Percentiles rank a stretch among this genome's conserved stretches.
phyloP scores from a whole-genome alignment of 2,797 vertebrate species.

The Scyliorhinus canicula region DNA sequence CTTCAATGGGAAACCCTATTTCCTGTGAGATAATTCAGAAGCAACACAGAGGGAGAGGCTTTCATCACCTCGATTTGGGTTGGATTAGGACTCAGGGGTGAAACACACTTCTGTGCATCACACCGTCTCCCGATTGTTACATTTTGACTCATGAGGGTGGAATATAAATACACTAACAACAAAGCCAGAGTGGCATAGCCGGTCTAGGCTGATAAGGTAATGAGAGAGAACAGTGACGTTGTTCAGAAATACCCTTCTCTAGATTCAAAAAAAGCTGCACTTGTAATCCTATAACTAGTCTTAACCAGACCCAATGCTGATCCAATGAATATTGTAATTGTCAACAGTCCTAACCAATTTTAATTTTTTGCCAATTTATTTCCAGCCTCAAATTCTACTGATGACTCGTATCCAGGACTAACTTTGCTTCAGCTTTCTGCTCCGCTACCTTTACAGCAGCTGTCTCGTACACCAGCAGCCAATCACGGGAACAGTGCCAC shows the following conservation, averaged over 20 bases:
- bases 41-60: not conserved
- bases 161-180: not conserved
- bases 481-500: not conserved
- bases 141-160: not conserved
- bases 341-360: constrained; percentile 18
- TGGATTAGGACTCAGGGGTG: not conserved
- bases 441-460: not conserved
- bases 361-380: not conserved
- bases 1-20: no score
- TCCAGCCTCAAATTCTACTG: not conserved
- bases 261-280: not conserved
- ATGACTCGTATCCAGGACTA: not conserved
- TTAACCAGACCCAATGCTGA: constrained; percentile 7
- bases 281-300: not conserved
- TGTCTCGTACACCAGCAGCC: not conserved
- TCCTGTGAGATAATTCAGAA: not conserved
- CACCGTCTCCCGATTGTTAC: not conserved
- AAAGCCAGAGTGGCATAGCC: not conserved
- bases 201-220: not conserved
- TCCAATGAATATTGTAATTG: not conserved
- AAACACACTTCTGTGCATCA: not conserved
- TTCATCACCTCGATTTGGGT: not conserved
- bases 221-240: not conserved
- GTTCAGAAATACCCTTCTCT: constrained; percentile 7
- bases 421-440: constrained; percentile 12